Percentiles rank a stretch among this genome's conserved stretches.
phyloP scores from a whole-genome alignment of 2,888 invertebrate species.

The Heliconius aoede region DNA sequence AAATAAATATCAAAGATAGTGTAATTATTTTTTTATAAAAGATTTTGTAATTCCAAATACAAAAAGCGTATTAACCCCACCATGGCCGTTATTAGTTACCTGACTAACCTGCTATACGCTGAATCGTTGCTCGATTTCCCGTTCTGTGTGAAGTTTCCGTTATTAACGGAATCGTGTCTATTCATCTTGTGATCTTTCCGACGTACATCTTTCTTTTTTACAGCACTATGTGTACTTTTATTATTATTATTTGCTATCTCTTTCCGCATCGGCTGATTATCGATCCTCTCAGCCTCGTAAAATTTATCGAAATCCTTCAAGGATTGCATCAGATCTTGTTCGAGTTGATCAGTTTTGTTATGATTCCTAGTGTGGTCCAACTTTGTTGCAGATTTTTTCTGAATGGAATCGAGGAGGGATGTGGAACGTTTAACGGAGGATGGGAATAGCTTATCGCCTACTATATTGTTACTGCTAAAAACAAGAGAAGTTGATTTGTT shows the following conservation, averaged over 20 bases:
- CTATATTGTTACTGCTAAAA: slow-evolving; percentile 83
- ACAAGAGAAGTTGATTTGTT: slow-evolving; percentile 82
- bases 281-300: slow-evolving; percentile 72
- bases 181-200: slow-evolving; percentile 65
- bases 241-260: slow-evolving; percentile 59
- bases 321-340: slow-evolving; percentile 80
- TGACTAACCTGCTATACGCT: slow-evolving; percentile 92
- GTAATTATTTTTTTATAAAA: neutral
- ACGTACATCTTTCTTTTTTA: slow-evolving; percentile 64
- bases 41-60: neutral
- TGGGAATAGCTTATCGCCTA: slow-evolving; percentile 76
- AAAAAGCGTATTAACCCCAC: slow-evolving; percentile 18
- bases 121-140: slow-evolving; percentile 85
- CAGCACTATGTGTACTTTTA: slow-evolving; percentile 58
- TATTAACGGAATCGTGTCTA: slow-evolving; percentile 63
- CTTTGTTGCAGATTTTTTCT: slow-evolving; percentile 69
- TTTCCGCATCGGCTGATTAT: slow-evolving; percentile 61
- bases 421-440: slow-evolving; percentile 83
- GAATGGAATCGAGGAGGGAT: slow-evolving; percentile 82
- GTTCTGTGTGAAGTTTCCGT: slow-evolving; percentile 72
- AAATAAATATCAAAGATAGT: slow-evolving; percentile 38
- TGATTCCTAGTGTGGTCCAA: slow-evolving; percentile 69
- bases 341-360: slow-evolving; percentile 76
- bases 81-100: slow-evolving; percentile 57
- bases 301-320: slow-evolving; percentile 80